These are phyloP conservation scores for Trematocara nigrifrons DNA, from an alignment of 2,113 vertebrate species.

Conservation along the genomic window DNA sequence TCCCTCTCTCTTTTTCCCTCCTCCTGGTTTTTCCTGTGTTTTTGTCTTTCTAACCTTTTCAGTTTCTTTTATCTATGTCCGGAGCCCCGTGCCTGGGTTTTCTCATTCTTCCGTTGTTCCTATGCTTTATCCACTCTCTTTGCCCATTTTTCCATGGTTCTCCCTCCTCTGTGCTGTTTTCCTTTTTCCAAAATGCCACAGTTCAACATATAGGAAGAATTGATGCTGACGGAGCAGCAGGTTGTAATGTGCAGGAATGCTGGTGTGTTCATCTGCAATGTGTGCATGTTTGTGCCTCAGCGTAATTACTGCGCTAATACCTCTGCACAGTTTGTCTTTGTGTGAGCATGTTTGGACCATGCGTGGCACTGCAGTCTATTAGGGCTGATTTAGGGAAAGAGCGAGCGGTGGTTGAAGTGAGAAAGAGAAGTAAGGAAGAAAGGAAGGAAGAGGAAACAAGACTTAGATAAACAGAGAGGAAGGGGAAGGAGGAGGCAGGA, in stretches of 20 bases:
- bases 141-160: neutral
- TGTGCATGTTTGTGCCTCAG: neutral
- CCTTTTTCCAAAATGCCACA: neutral
- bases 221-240: conserved; percentile 20
- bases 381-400: conserved; percentile 31
- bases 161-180: neutral
- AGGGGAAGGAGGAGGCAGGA: neutral
- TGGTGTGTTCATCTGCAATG: neutral
- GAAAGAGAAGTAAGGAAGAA: neutral
- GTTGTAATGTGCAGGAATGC: neutral
- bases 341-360: conserved; percentile 42
- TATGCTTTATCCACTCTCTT: neutral
- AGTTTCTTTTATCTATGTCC: neutral
- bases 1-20: neutral
- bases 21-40: neutral
- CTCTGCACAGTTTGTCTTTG: conserved; percentile 26
- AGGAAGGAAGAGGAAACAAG: neutral
- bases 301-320: conserved; percentile 21
- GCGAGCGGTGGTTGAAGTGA: neutral
- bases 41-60: conserved; percentile 5
- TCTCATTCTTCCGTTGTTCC: neutral
- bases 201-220: conserved; percentile 22
- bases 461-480: conserved; percentile 8
- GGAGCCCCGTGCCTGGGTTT: neutral
- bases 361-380: conserved; percentile 52